Conservation (phyloP, 2,113 vertebrate species). For the Nyctereutes procyonoides region DNA sequence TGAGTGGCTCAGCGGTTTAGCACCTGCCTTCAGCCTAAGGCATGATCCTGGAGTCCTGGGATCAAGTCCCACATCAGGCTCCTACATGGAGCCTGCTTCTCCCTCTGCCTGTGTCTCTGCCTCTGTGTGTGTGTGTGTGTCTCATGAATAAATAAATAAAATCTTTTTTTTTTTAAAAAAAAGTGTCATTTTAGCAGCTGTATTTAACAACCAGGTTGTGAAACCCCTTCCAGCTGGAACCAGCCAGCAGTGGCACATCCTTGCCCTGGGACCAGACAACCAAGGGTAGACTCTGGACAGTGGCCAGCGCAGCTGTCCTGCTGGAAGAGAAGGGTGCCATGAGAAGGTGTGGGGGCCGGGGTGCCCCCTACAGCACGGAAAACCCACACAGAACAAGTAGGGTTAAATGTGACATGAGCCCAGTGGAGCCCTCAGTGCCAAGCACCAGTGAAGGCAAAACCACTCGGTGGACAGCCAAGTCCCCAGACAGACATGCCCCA, state of each 20-base stretch:
- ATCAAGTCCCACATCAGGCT: too few species aligned
- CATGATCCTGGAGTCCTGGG: too few species aligned
- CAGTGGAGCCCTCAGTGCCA: too few species aligned
- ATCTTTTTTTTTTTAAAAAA: too few species aligned
- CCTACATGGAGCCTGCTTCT: too few species aligned
- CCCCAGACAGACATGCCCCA: neutral
- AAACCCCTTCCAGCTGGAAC: neutral
- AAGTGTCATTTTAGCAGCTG: accelerated
- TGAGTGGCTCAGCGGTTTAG: too few species aligned
- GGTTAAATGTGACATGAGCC: accelerated
- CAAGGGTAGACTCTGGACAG: neutral
- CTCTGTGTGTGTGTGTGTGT: too few species aligned
- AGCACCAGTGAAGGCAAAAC: neutral
- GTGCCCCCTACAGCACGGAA: neutral
- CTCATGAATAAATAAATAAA: too few species aligned
- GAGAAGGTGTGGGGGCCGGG: neutral
- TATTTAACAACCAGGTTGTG: neutral
- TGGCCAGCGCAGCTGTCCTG: accelerated
- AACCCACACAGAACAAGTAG: accelerated
- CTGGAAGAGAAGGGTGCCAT: neutral
- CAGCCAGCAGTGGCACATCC: accelerated
- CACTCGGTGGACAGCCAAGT: neutral
- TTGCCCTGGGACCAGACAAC: neutral
- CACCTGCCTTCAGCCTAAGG: too few species aligned
- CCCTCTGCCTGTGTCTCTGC: too few species aligned